These are phyloP conservation scores for Bruchidius siliquastri DNA, from an alignment of 2,888 invertebrate species.

Conservation along the genomic window DNA sequence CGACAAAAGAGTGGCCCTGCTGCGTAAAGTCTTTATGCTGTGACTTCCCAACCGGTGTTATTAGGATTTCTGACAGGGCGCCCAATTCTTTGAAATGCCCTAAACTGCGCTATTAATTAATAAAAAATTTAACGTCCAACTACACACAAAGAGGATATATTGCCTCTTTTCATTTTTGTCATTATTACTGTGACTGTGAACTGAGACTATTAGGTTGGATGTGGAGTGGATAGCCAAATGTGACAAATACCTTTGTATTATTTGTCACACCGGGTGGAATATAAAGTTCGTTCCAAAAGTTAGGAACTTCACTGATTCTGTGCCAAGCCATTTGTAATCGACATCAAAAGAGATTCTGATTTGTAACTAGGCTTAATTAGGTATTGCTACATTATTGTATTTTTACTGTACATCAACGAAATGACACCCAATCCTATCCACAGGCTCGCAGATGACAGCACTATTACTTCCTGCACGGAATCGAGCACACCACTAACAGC, in stretches of 20 bases:
- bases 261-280: not conserved
- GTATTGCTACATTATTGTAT: too few relatives aligned
- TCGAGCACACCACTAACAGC: too few relatives aligned
- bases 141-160: not conserved
- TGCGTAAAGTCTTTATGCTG: slow-evolving; percentile 15
- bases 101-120: slow-evolving; percentile 15
- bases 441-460: too few relatives aligned
- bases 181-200: not conserved
- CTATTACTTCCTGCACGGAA: too few relatives aligned
- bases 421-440: too few relatives aligned
- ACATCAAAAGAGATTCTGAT: too few relatives aligned
- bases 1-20: slow-evolving; percentile 8
- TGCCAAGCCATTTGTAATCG: too few relatives aligned
- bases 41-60: slow-evolving; percentile 21
- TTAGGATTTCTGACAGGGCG: slow-evolving; percentile 21
- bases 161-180: not conserved
- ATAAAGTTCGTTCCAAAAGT: too few relatives aligned
- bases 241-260: not conserved
- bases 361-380: too few relatives aligned
- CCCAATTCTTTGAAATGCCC: slow-evolving; percentile 14
- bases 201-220: not conserved
- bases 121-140: slow-evolving; percentile 12
- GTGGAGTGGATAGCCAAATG: not conserved
- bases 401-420: too few relatives aligned
- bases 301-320: too few relatives aligned